Conservation (phyloP, 2,888 invertebrate species). For the Folsomia manolachei region DNA sequence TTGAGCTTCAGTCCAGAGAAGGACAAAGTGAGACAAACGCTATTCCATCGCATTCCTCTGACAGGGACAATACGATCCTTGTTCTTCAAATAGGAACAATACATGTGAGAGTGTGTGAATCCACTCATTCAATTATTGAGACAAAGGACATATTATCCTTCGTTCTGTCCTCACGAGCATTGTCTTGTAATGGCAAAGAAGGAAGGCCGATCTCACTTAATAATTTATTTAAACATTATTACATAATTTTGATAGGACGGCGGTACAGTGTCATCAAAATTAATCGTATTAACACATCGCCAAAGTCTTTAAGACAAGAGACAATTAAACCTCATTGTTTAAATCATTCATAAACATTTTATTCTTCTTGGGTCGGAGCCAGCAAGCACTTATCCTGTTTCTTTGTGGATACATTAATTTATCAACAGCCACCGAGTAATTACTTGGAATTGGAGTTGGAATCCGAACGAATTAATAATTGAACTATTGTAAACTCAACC, state of each 20-base stretch:
- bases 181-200: background rate
- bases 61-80: background rate
- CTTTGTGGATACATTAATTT: background rate
- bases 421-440: background rate
- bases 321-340: slow-evolving; percentile 8
- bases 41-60: background rate
- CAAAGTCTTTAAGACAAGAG: background rate
- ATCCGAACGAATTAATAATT: background rate
- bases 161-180: too few relatives aligned
- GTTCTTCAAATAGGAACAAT: too few relatives aligned
- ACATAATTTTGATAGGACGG: too few relatives aligned
- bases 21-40: background rate
- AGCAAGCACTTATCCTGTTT: too few relatives aligned
- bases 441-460: background rate
- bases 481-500: too few relatives aligned
- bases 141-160: background rate
- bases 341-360: background rate
- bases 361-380: too few relatives aligned
- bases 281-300: background rate
- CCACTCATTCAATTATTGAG: too few relatives aligned
- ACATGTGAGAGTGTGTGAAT: too few relatives aligned
- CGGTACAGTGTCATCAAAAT: background rate
- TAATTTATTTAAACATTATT: too few relatives aligned
- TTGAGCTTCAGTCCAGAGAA: background rate
- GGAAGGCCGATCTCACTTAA: background rate